phyloP scores from a whole-genome alignment of 1,140 invertebrate genomes.

The Meloidogyne hapla region DNA sequence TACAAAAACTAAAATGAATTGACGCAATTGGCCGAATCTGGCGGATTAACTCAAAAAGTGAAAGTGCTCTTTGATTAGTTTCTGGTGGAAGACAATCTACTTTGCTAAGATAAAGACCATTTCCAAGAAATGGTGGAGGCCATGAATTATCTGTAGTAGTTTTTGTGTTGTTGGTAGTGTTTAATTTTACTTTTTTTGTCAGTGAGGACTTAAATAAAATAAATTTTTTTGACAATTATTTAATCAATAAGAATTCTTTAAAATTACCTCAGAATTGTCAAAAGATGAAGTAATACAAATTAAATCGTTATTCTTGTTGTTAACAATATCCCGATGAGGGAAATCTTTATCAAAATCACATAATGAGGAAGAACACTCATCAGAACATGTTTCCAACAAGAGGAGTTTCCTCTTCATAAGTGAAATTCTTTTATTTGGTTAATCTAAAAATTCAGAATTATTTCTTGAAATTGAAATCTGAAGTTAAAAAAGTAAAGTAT shows the following conservation, averaged over 20 bases:
- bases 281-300: not conserved
- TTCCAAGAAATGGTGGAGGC: not conserved
- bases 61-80: conserved; percentile 21
- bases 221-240: not conserved
- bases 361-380: not conserved
- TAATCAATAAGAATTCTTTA: too few relatives aligned
- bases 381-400: not conserved
- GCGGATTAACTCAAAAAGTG: conserved; percentile 30
- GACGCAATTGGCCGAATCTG: conserved; percentile 31
- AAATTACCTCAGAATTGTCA: not conserved
- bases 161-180: not conserved
- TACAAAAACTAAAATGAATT: conserved; percentile 38
- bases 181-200: not conserved
- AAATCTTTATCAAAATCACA: not conserved
- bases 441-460: not conserved
- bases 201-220: not conserved
- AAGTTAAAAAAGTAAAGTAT: too few relatives aligned
- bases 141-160: not conserved
- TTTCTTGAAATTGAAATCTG: too few relatives aligned
- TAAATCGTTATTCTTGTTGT: not conserved
- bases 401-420: not conserved
- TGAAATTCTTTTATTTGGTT: not conserved
- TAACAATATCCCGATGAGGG: not conserved
- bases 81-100: conserved; percentile 9
- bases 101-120: conserved; percentile 23